phyloP scores from a whole-genome alignment of 2,797 vertebrate species.

The Lophius americanus region DNA sequence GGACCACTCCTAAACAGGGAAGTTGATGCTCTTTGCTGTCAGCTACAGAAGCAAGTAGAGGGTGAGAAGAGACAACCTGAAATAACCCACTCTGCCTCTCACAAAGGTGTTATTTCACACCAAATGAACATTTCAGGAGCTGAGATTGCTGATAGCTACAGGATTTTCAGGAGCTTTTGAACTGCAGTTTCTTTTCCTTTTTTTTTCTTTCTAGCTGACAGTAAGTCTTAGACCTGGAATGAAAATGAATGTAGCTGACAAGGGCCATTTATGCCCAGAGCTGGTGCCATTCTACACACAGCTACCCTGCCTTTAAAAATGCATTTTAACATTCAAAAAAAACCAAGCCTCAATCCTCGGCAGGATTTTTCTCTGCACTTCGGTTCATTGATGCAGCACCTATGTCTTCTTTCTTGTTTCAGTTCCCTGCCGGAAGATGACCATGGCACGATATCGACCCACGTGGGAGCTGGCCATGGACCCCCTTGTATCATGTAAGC shows the following conservation, averaged over 20 bases:
- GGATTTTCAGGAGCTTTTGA: constrained; percentile 44
- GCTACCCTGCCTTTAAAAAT: not conserved
- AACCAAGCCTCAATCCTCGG: not conserved
- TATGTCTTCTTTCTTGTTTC: not conserved
- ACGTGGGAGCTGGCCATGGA: constrained; percentile 98
- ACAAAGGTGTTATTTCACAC: constrained; percentile 49
- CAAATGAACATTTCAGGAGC: constrained; percentile 47
- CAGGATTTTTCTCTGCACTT: not conserved
- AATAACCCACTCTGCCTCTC: constrained; percentile 72
- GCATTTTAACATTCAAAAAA: constrained; percentile 16
- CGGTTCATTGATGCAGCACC: constrained; percentile 12
- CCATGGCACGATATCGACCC: constrained; percentile 93
- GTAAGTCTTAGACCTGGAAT: constrained; percentile 32
- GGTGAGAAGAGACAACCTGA: constrained; percentile 67
- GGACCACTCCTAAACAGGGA: constrained; percentile 77
- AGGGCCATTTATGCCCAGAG: constrained; percentile 31
- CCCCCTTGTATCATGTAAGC: constrained; percentile 96
- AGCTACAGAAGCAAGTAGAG: constrained; percentile 43
- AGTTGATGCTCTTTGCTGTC: constrained; percentile 62
- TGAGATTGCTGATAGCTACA: constrained; percentile 28
- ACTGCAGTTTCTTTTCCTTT: constrained; percentile 4
- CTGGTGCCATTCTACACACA: constrained; percentile 31
- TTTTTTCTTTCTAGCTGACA: constrained; percentile 10
- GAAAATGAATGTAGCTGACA: constrained; percentile 31
- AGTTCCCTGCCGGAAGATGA: constrained; percentile 87